Percentiles rank a stretch among this genome's conserved stretches.
phyloP scores from a whole-genome alignment of 2,888 invertebrate genomes.

The Ectobius pallidus region DNA sequence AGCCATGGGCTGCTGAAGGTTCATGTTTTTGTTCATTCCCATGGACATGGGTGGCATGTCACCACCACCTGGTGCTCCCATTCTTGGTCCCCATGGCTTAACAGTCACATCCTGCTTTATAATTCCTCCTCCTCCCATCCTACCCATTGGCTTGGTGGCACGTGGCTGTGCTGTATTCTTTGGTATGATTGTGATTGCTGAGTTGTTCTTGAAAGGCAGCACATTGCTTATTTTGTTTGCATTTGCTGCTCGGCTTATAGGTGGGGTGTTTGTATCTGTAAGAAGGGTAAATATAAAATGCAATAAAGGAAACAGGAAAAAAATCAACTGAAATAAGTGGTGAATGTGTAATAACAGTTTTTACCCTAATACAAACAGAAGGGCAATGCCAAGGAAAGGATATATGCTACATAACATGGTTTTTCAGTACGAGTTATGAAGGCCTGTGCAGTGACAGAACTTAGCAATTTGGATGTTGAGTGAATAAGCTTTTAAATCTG shows the following conservation, averaged over 20 bases:
- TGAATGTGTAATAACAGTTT: too few species aligned
- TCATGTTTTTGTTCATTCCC: not conserved
- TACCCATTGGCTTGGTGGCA: conserved; percentile 10
- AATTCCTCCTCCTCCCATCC: conserved; percentile 9
- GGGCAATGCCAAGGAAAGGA: too few species aligned
- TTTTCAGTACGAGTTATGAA: too few species aligned
- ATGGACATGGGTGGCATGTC: not conserved
- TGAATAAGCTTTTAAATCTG: too few species aligned
- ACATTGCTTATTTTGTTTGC: conserved; percentile 37
- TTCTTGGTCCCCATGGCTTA: conserved; percentile 28
- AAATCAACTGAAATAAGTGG: too few species aligned
- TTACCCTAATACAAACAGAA: too few species aligned
- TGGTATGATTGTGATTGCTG: conserved; percentile 65
- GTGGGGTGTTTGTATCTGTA: conserved; percentile 21
- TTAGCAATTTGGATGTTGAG: too few species aligned
- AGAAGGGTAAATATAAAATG: not conserved
- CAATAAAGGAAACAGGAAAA: not conserved
- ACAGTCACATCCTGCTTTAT: conserved; percentile 29
- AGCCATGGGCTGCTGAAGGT: conserved; percentile 20
- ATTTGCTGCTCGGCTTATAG: conserved; percentile 13
- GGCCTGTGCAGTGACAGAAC: too few species aligned
- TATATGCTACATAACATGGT: too few species aligned
- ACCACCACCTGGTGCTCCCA: not conserved
- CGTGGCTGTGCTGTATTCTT: conserved; percentile 50
- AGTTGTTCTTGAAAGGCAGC: conserved; percentile 61